These are phyloP conservation scores for Meloidogyne chitwoodi DNA, from an alignment of 1,140 invertebrate genomes.

Conservation along the genomic window DNA sequence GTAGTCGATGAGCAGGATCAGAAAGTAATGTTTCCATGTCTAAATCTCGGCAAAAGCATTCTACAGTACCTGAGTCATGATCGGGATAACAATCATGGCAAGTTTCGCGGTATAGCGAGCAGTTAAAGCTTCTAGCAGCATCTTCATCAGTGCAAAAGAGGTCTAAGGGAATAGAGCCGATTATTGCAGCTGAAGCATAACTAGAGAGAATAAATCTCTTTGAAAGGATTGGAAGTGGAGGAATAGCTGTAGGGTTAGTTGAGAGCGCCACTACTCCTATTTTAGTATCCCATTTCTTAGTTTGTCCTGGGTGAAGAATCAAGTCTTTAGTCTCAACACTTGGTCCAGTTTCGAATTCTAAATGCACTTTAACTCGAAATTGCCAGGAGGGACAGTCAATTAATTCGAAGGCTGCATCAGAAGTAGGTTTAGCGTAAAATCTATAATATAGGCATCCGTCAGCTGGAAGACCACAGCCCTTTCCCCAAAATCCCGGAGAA, in stretches of 20 bases:
- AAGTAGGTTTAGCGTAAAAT: background rate
- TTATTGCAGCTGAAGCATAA: background rate
- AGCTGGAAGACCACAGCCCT: background rate
- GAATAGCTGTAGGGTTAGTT: background rate
- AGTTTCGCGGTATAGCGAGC: background rate
- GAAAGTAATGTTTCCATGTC: background rate
- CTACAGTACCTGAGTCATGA: background rate
- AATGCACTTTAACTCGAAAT: background rate
- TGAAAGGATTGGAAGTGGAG: background rate
- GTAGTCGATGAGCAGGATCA: background rate
- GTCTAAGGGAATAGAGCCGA: background rate
- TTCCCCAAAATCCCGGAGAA: background rate
- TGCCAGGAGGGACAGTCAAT: background rate
- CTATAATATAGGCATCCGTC: constrained; percentile 1
- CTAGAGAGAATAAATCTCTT: background rate
- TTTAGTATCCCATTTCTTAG: background rate
- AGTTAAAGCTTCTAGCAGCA: background rate
- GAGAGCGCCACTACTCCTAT: background rate
- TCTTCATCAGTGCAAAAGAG: background rate
- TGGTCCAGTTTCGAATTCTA: background rate
- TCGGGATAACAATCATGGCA: background rate
- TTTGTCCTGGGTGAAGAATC: background rate
- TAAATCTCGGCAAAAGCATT: background rate
- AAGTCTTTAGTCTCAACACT: background rate
- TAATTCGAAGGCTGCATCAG: background rate